phyloP scores from a whole-genome alignment of 2,113 vertebrate species.

The Porphyrio hochstetteri region DNA sequence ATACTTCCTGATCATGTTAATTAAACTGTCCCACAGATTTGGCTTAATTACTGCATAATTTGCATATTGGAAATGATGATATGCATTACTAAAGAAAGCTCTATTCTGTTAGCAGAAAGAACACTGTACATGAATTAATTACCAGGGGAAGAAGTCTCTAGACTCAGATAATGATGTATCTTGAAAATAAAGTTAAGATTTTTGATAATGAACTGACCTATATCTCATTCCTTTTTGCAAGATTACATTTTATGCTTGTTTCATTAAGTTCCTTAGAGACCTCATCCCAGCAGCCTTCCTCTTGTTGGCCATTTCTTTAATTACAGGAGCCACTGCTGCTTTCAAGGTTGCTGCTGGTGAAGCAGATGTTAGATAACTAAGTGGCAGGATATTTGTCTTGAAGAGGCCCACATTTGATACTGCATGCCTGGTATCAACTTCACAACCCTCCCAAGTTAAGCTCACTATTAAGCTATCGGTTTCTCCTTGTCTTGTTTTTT shows the following conservation, averaged over 20 bases:
- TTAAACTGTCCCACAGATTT: conserved; percentile 78
- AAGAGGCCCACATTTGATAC: background rate
- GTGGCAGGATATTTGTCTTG: background rate
- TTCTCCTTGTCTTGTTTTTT: background rate
- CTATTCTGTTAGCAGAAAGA: conserved; percentile 23
- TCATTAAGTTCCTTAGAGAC: background rate
- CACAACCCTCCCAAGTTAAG: background rate
- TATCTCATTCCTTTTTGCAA: background rate
- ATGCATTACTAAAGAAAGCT: conserved; percentile 36
- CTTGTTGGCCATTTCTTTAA: background rate
- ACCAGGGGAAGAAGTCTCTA: background rate
- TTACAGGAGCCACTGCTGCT: background rate
- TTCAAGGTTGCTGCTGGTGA: background rate
- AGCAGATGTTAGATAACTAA: background rate
- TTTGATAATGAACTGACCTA: background rate
- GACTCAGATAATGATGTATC: background rate
- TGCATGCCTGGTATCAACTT: background rate
- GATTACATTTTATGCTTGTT: background rate
- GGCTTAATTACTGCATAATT: conserved; percentile 72
- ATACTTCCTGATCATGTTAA: conserved; percentile 75
- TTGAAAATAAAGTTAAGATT: background rate
- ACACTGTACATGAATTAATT: conserved; percentile 34
- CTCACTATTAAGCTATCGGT: background rate
- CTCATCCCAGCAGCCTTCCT: background rate
- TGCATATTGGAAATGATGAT: conserved; percentile 47